phyloP scores from a whole-genome alignment of 2,888 invertebrate genomes.

The Drosophila histrio region DNA sequence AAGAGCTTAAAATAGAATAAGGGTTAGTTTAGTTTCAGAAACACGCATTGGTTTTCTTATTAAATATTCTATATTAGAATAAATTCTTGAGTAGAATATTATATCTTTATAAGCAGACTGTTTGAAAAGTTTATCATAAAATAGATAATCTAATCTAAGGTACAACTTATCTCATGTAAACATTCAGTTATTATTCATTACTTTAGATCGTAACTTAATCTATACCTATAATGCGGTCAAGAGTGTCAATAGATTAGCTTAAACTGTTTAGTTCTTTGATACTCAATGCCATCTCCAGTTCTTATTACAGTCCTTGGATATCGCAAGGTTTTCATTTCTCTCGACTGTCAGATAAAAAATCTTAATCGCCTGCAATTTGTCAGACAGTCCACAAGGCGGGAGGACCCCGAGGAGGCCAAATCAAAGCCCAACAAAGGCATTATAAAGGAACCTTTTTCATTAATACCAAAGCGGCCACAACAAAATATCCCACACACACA shows the following conservation, averaged over 20 bases:
- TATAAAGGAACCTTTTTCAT: constrained; percentile 57
- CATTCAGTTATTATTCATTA: too few relatives aligned
- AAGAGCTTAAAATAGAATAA: background rate
- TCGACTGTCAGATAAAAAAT: constrained; percentile 63
- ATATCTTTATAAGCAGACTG: too few relatives aligned
- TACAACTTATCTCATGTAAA: too few relatives aligned
- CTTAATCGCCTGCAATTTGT: constrained; percentile 75
- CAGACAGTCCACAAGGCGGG: constrained; percentile 24
- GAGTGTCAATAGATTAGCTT: background rate
- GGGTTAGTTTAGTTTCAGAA: background rate
- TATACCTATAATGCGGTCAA: background rate
- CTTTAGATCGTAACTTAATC: background rate
- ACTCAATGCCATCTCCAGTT: background rate
- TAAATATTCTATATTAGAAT: too few relatives aligned
- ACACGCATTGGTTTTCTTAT: too few relatives aligned
- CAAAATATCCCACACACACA: constrained; percentile 14
- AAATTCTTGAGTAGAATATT: too few relatives aligned
- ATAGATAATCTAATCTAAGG: too few relatives aligned
- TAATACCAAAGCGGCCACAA: constrained; percentile 21
- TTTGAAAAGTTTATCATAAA: too few relatives aligned
- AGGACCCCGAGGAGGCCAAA: constrained; percentile 16
- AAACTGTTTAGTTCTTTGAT: background rate
- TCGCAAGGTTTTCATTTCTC: constrained; percentile 22
- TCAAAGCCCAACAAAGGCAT: constrained; percentile 35
- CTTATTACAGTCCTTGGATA: background rate